Base-by-base conservation (phyloP, 1,140 invertebrate genomes). In the Drosophila setifemur region DNA sequence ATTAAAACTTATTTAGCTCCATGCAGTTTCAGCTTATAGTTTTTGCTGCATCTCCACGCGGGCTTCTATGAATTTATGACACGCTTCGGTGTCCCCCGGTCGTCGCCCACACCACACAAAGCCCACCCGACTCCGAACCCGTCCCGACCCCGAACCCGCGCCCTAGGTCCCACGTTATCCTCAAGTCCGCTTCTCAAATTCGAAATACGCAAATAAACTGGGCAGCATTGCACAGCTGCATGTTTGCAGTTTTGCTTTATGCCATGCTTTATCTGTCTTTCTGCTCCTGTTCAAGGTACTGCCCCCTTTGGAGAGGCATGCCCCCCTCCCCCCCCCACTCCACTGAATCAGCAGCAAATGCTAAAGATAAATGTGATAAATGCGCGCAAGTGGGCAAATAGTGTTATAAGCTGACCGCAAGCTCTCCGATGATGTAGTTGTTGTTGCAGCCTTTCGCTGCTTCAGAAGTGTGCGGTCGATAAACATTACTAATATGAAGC, bases 281-380 rank as follows among this genome's bases (percentile, higher is more conserved):
- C 60, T 44, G 48, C 7, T n/a, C 11, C 31, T 29, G 50, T 44
- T 47, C 31, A 57, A 83, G 78, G 63, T 85, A n/a, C n/a, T n/a
- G n/a, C n/a, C n/a, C n/a, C n/a, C n/a, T n/a, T n/a, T n/a, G n/a
- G n/a, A n/a, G 74, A 14, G 14, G 33, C 33, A 37, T 49, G 43
- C 14, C 28, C 29, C 7, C 35, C 33, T 3, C 35, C 8, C 25
- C 19, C 5, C 8, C 29, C 35, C 53, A 45, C 37, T 1, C 28
- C 53, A 33, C 31, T 11, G 12, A 12, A 4, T 9, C 42, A 14
- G 28, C 12, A 28, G 49, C 43, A 49, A 72, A 61, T 54, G 54
- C 74, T 29, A 50, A 45, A 83, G 78, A 83, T 83, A 85, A 79
- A 83, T 83, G 78, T 83, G 78, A 83, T 83, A 83, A 74, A 83